Evolutionary conservation across 2,113 vertebrate species (phyloP), one percentile per base, ranked within the genome.

Genomic region (Malaclemys terrapin): DNA sequence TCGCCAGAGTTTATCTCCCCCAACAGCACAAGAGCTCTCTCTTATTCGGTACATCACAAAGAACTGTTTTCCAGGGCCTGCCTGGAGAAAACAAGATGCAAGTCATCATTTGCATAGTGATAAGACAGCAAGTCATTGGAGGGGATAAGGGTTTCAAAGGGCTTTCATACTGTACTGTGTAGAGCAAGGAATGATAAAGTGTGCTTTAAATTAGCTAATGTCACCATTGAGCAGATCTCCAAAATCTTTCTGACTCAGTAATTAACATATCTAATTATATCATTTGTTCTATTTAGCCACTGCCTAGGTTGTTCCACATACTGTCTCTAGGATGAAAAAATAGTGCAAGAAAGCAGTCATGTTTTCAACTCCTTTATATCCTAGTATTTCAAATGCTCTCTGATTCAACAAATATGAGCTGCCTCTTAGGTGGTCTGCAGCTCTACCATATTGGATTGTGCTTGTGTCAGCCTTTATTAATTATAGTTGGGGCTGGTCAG

Each of bases 1-100:
- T 88, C 98, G 98, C 99, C 99, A 99, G 10, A 53, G 75, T 97
- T 97, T 98, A 75, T 53, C 85, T 91, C 93, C 98, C 35, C 95
- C 96, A 45, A 85, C 27, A 7, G 93, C 29, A 90, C 99, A 99
- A 57, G 98, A 85, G 1, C 98, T 99, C 96, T 98, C 98, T 90
- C 90, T 98, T 96, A 97, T 97, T 95, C 95, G 94, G 82, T 99
- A 99, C 88, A 98, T 94, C 85, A 99, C 42, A 0, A 96, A 82
- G 90, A 98, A 98, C 87, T 97, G 93, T 52, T 52, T n/a, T 5
- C 98, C 97, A 47, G 97, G 93, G 69, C 96, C 95, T 76, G 93
- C 95, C 99, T 99, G 94, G 31, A 95, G 90, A 65, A 94, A 95
- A 80, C 38, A 72, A 42, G 42, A 42, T 42, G 20, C 12, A 27